These are phyloP conservation scores for Nematopogon swammerdamellus DNA, from an alignment of 2,888 invertebrate species.

Conservation along the genomic window DNA sequence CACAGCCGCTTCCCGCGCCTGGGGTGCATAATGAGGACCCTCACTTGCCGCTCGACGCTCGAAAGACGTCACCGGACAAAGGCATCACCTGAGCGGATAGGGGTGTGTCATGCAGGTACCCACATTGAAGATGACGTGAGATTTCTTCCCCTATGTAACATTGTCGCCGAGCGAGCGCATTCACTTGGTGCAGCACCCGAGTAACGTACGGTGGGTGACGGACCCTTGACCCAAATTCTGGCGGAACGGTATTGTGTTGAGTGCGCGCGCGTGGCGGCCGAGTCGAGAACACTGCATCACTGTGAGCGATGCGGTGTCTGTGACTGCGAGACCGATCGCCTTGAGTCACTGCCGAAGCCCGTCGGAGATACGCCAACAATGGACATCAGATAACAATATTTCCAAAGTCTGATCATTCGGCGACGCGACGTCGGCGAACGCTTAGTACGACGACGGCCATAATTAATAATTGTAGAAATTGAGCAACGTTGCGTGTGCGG, in stretches of 20 bases:
- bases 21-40: slow-evolving; percentile 35
- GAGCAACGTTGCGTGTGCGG: neutral
- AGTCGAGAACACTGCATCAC: no score
- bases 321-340: slow-evolving; percentile 49
- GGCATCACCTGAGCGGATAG: slow-evolving; percentile 36
- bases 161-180: slow-evolving; percentile 8
- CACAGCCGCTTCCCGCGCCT: slow-evolving; percentile 9
- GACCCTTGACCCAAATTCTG: slow-evolving; percentile 48
- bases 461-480: neutral
- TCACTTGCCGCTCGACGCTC: slow-evolving; percentile 19
- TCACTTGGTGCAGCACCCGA: no score
- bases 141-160: slow-evolving; percentile 1
- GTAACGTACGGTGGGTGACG: no score
- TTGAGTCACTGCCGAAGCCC: slow-evolving; percentile 53
- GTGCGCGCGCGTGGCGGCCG: slow-evolving; percentile 23
- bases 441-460: neutral
- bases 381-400: slow-evolving; percentile 52
- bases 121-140: slow-evolving; percentile 17
- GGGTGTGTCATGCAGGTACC: slow-evolving; percentile 33
- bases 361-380: slow-evolving; percentile 54
- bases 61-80: slow-evolving; percentile 12
- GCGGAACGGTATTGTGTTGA: slow-evolving; percentile 45
- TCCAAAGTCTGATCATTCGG: slow-evolving; percentile 38
- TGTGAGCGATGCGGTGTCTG: no score
- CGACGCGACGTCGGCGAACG: slow-evolving; percentile 18